Base-by-base conservation (phyloP, 2,113 vertebrate genomes). In the Melanotaenia duboulayi region DNA sequence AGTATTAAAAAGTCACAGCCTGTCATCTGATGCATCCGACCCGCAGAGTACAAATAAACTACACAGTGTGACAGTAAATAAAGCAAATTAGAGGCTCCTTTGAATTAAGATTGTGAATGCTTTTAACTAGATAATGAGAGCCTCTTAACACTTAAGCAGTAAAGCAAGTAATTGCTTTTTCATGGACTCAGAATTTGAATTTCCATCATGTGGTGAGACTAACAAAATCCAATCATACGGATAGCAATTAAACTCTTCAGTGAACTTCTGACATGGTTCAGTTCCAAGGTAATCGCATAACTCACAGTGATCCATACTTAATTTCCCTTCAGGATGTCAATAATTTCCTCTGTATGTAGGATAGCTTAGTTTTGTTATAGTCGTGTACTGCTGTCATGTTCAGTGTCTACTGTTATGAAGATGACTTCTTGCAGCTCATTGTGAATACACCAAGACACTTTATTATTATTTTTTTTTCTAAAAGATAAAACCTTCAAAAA, bases 131-230 rank as follows among this genome's bases (percentile, higher is more conserved):
- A 90, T 91, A 93, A 90, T 89, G 78, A 87, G 87, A 77, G 69
- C 40, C 73, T 76, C 80, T 90, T 83, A 82, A 91, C 86, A 91
- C 87, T 90, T 89, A 89, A 80, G 85, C 90, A 90, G 76, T 81
- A 90, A 91, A 91, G 88, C 88, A 91, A 81, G 80, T 93, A 91
- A 92, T 92, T 94, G 89, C 80, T 91, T 91, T 91, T 94, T 93
- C 91, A 91, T 91, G 88, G 88, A 83, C 52, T 86, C 55, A 86
- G 85, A 91, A 82, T 91, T 85, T 90, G 82, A 90, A 90, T 90
- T 89, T 88, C 80, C 74, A 86, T 89, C 90, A 82, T 88, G 82
- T 80, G 80, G 80, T 80, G 77, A 71, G 67, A 87, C 77, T 78
- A 83, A 91, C 80, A 80, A 87, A 90, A 91, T 74, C 82, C 86